Percentiles rank a stretch among this genome's conserved stretches.
Conservation (phyloP, 1,140 invertebrate genomes). For the Drosophila cardini region DNA sequence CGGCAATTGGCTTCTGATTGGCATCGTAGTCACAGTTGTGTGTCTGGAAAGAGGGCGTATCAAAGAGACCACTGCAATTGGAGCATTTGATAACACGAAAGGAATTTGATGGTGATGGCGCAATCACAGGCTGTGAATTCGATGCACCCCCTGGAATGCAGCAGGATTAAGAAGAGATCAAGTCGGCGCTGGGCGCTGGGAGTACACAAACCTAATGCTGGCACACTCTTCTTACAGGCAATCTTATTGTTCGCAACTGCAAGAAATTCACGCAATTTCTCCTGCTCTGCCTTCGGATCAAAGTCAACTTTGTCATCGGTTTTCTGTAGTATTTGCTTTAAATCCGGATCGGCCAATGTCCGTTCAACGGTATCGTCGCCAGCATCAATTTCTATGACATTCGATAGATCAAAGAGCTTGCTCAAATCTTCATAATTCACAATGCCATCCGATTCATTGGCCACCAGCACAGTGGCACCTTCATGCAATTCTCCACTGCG, state of each 20-base stretch:
- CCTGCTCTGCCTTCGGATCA: constrained; percentile 64
- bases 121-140: neutral
- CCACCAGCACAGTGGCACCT: constrained; percentile 57
- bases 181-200: neutral
- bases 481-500: constrained; percentile 32
- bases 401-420: constrained; percentile 37
- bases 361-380: constrained; percentile 65
- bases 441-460: constrained; percentile 46
- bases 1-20: constrained; percentile 25
- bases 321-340: constrained; percentile 63
- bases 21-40: constrained; percentile 60
- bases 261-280: constrained; percentile 70
- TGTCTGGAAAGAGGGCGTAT: constrained; percentile 41
- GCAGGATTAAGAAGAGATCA: neutral
- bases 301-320: constrained; percentile 57
- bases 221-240: neutral
- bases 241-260: constrained; percentile 50
- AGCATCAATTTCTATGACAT: constrained; percentile 34
- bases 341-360: constrained; percentile 59
- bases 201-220: neutral
- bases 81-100: constrained; percentile 53
- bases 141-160: neutral
- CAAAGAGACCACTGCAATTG: constrained; percentile 59
- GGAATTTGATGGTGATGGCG: neutral
- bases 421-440: constrained; percentile 49